phyloP scores from a whole-genome alignment of 2,888 invertebrate genomes.

The Temnothorax rugatulus region DNA sequence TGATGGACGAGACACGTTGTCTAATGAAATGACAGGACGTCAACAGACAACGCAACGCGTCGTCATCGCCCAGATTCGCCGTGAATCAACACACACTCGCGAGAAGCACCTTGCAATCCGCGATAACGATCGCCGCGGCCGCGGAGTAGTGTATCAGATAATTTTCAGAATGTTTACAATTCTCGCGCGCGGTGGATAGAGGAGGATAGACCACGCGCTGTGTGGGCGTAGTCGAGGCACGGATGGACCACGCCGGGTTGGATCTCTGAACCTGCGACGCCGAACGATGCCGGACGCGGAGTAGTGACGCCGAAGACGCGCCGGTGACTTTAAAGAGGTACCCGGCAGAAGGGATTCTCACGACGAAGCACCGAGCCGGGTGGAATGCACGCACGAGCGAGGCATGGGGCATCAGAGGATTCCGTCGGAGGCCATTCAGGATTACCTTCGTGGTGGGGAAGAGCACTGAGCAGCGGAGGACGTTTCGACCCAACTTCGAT shows the following conservation, averaged over 20 bases:
- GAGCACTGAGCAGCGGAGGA: neutral
- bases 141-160: neutral
- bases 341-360: constrained; percentile 42
- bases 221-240: neutral
- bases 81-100: constrained; percentile 2
- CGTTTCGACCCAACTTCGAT: neutral
- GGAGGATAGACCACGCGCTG: neutral
- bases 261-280: neutral
- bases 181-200: neutral
- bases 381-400: constrained; percentile 64
- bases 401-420: constrained; percentile 46
- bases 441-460: constrained; percentile 5
- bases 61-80: neutral
- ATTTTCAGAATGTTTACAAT: neutral
- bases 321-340: constrained; percentile 35
- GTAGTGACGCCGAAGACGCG: constrained; percentile 25
- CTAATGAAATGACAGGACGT: neutral
- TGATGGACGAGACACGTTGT: constrained; percentile 19
- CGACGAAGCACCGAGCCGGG: constrained; percentile 46
- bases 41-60: neutral
- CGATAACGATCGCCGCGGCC: neutral
- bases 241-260: neutral
- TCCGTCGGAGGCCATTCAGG: neutral
- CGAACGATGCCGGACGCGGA: neutral
- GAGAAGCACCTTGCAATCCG: neutral